A percentile compares a stretch with the other conserved stretches of the same genome.
phyloP scores from a whole-genome alignment of 2,888 invertebrate genomes.

The Thymelicus lineola region DNA sequence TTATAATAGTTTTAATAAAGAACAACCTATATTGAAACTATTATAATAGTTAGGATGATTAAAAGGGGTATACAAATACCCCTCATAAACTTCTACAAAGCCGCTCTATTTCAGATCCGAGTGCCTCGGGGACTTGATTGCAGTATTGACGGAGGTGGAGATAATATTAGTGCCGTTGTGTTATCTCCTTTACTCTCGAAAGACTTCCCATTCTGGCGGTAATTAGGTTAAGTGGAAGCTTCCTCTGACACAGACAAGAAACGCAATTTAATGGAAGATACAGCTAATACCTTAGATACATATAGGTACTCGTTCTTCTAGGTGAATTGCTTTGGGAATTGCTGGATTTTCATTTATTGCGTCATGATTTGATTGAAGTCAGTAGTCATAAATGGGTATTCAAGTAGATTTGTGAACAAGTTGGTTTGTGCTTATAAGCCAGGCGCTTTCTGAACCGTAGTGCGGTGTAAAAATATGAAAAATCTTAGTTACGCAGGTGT shows the following conservation, averaged over 20 bases:
- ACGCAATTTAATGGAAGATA: conserved; percentile 52
- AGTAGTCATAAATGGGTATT: no score
- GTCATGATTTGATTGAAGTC: background rate
- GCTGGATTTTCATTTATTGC: background rate
- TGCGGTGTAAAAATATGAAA: no score
- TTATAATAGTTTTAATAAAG: no score
- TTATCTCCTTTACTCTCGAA: conserved; percentile 17
- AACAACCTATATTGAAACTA: no score
- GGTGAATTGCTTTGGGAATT: background rate
- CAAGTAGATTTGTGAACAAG: no score
- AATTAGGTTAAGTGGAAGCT: conserved; percentile 72
- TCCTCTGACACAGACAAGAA: conserved; percentile 52
- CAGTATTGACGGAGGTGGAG: conserved; percentile 24
- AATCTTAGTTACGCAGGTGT: no score
- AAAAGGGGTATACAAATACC: no score
- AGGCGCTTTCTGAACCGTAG: no score
- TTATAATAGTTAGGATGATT: no score
- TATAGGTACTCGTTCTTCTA: background rate
- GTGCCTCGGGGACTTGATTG: conserved; percentile 11
- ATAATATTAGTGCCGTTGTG: conserved; percentile 13
- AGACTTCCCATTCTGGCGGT: conserved; percentile 44
- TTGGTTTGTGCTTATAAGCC: no score
- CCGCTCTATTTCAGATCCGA: background rate
- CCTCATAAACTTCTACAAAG: background rate
- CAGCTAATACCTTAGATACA: background rate